phyloP scores from a whole-genome alignment of 2,888 invertebrate genomes.

The Dorcus parallelipipedus region DNA sequence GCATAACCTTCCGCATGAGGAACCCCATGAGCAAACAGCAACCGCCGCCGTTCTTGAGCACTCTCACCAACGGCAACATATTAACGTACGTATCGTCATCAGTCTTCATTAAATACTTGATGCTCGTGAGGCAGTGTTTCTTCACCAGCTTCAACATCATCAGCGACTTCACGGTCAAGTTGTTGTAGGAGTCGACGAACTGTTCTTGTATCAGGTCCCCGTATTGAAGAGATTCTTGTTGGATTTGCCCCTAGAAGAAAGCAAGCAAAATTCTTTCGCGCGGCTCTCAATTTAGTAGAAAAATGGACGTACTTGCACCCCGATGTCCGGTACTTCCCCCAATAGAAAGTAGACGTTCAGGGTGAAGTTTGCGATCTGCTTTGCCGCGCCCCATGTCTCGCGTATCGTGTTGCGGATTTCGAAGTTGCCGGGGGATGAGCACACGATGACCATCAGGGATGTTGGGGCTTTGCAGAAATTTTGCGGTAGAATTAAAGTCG shows the following conservation, averaged over 20 bases:
- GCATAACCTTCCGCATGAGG: constrained; percentile 74
- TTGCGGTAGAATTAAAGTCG: constrained; percentile 62
- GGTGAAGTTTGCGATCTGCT: constrained; percentile 40
- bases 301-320: constrained; percentile 47
- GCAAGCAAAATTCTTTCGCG: constrained; percentile 5
- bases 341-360: constrained; percentile 57
- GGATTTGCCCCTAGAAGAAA: constrained; percentile 57
- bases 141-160: constrained; percentile 81
- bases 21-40: constrained; percentile 66
- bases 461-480: constrained; percentile 53
- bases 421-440: constrained; percentile 68
- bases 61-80: constrained; percentile 60
- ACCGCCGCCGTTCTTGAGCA: constrained; percentile 32
- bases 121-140: constrained; percentile 58
- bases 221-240: constrained; percentile 63
- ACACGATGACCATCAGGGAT: constrained; percentile 70
- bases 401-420: constrained; percentile 56
- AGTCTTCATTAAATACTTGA: constrained; percentile 71
- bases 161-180: constrained; percentile 80
- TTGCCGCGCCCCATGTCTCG: constrained; percentile 63
- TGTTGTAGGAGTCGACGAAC: constrained; percentile 81
- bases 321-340: constrained; percentile 58
- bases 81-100: constrained; percentile 88
- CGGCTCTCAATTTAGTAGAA: not conserved
- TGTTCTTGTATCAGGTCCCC: constrained; percentile 80